Base-by-base conservation (phyloP, 2,888 invertebrate species). In the Drosophila glabriapex region DNA sequence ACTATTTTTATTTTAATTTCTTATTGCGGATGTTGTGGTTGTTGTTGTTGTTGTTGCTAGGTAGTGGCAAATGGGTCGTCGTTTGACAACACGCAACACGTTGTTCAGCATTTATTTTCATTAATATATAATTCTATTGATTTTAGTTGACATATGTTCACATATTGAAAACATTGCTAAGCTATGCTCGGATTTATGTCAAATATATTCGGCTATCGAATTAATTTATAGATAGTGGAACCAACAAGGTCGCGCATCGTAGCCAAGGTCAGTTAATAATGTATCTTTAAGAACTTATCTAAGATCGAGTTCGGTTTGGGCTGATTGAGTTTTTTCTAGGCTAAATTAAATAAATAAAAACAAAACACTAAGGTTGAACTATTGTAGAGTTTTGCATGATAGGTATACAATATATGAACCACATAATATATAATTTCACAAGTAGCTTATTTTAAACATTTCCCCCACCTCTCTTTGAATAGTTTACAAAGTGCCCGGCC, bases 401-500 rank as follows among this genome's bases (percentile, higher is more conserved):
- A 10, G n/a, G n/a, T 41, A 41, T 19, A 19, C 39, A 39, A 39
- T 39, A 19, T 41, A n/a, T 41, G 10, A n/a, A n/a, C n/a, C n/a
- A 12, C 12, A 43, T 22, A 43, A 14, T 3, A 43, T 43, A 12
- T 22, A 43, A 43, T 14, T 43, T 22, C 12, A 1, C 5, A 43
- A 22, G 12, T 22, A 14, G 22, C 41, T 14, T 14, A 43, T 22
- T 12, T 43, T 12, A n/a, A 31, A 0, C 22, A 7, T 29, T 29
- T 28, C 41, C 9, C 25, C 31, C 10, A 14, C 41, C 16, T 35
- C 16, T 35, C 22, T 33, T 90, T 91, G n/a, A 19, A 10, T 92
- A 97, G 97, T 95, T 0, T 97, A 97, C 93, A 96, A 96, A 93
- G 95, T 95, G 39, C 96, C 96, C 65, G 96, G 96, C 62, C 94